These are phyloP conservation scores for Phrixothrix hirtus DNA, from an alignment of 2,888 invertebrate species.

Conservation along the genomic window DNA sequence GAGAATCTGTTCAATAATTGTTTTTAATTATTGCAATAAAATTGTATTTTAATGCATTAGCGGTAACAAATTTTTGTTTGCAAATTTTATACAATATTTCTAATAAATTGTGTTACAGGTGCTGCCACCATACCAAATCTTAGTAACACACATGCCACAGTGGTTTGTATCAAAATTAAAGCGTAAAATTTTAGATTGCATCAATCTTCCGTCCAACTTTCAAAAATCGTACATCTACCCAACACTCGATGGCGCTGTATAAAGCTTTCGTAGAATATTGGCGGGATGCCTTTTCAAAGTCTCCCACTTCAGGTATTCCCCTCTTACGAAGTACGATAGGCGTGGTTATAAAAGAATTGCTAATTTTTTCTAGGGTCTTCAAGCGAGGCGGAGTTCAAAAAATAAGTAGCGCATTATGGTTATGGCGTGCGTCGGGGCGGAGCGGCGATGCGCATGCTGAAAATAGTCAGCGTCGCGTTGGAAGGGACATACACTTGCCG, in stretches of 20 bases:
- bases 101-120: slow-evolving; percentile 1
- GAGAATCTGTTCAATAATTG: no score
- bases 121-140: neutral
- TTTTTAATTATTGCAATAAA: no score
- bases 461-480: slow-evolving; percentile 47
- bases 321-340: slow-evolving; percentile 35
- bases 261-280: neutral
- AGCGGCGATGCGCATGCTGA: slow-evolving; percentile 50
- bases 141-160: neutral
- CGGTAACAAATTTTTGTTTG: neutral
- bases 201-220: neutral
- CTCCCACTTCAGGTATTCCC: slow-evolving; percentile 35
- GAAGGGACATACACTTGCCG: slow-evolving; percentile 46
- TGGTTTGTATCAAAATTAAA: neutral
- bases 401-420: slow-evolving; percentile 50
- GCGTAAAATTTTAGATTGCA: neutral
- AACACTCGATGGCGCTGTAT: slow-evolving; percentile 19
- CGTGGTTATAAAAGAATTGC: slow-evolving; percentile 41
- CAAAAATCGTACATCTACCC: slow-evolving; percentile 8
- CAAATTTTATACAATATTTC: neutral
- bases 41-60: neutral
- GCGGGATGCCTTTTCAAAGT: slow-evolving; percentile 17
- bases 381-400: slow-evolving; percentile 53
- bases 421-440: slow-evolving; percentile 47
- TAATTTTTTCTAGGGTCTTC: slow-evolving; percentile 49